phyloP scores from a whole-genome alignment of 2,888 invertebrate genomes.

The Drosophila buzzatii region DNA sequence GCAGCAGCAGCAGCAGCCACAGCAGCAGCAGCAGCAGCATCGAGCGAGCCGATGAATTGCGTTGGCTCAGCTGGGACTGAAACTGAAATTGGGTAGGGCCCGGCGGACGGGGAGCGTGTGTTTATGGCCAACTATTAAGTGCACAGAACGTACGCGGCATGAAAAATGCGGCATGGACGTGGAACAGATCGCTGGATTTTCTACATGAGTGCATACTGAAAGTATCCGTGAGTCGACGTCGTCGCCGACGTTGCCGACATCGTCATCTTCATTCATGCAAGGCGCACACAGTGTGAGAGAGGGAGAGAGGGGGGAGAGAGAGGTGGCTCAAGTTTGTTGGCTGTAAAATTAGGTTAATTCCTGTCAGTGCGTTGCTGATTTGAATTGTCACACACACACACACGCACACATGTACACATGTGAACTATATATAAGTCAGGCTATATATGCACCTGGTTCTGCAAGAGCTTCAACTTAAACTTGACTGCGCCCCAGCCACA shows the following conservation, averaged over 20 bases:
- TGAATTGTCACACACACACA: conserved; percentile 72
- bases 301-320: neutral
- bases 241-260: conserved; percentile 21
- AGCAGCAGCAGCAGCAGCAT: neutral
- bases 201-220: conserved; percentile 82
- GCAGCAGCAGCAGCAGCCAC: conserved; percentile 4
- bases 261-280: conserved; percentile 57
- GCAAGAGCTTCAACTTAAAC: conserved; percentile 14
- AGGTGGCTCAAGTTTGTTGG: conserved; percentile 62
- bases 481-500: conserved; percentile 20
- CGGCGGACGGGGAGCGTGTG: conserved; percentile 43
- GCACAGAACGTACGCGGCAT: conserved; percentile 80
- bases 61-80: conserved; percentile 47
- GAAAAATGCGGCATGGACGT: conserved; percentile 81
- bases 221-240: conserved; percentile 51
- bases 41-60: conserved; percentile 49
- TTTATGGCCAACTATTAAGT: conserved; percentile 81
- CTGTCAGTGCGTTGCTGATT: conserved; percentile 79
- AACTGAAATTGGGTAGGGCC: conserved; percentile 10
- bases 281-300: neutral
- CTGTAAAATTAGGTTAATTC: conserved; percentile 82
- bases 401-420: conserved; percentile 7
- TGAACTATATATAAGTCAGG: neutral
- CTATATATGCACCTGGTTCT: conserved; percentile 50
- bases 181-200: conserved; percentile 85